Evolutionary conservation across 1,140 invertebrate genomes (phyloP), one percentile per base, ranked within the genome.

Genomic region (Trachymyrmex septentrionalis): DNA sequence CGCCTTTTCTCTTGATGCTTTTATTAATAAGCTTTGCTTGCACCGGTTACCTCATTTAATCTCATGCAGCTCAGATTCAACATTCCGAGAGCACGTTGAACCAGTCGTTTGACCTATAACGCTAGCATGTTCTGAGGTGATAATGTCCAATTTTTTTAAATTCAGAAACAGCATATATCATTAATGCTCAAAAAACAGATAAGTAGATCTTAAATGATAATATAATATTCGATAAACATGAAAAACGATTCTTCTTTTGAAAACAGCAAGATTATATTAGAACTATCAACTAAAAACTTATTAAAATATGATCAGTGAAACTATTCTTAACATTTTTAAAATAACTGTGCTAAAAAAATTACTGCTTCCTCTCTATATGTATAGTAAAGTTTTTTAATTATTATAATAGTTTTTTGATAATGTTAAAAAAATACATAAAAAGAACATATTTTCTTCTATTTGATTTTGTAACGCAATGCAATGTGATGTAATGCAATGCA

Each of bases 71-170:
- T 14, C 87, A 64, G 59, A 75, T 87, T 87, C 77, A 78, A 88
- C 93, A 94, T 94, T 94, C 93, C 93, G 76, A 81, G 85, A 91
- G 93, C 93, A 92, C 93, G 89, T 94, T 94, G 92, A 94, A 94
- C 93, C 91, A 87, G 12, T 57, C 0, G n/a, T 67, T 78, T 67
- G 24, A 78, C 44, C 3, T 63, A 44, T 76, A 63, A 63, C 10
- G 3, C 12, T 63, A 19, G 3, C 9, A n/a, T 34, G 19, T 63
- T 2, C 4, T 24, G 4, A 66, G 24, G 0, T 66, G 21, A 50
- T 67, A 77, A 27, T 27, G 24, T 2, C 24, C 1, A 66, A 78
- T 48, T 66, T 67, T 67, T n/a, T 76, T 76, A 16, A 44, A 14
- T 57, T 34, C 71, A 12, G 38, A 59, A 57, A 9, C n/a, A 44